phyloP scores from a whole-genome alignment of 2,888 invertebrate genomes.

The Apotomis turbidana region DNA sequence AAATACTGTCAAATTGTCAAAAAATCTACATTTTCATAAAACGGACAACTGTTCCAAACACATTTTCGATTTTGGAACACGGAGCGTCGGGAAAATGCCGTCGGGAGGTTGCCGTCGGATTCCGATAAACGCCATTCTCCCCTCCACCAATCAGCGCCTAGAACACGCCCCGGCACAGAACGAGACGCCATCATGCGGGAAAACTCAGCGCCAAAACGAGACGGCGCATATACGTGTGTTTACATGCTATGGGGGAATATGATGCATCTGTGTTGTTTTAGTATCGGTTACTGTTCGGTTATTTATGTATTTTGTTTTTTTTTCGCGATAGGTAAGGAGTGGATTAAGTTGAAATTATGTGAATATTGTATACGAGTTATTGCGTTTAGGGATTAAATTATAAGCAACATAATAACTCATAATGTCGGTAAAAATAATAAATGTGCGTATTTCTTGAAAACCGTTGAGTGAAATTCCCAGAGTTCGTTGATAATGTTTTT shows the following conservation, averaged over 20 bases:
- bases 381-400: slow-evolving; percentile 37
- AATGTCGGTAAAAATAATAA: slow-evolving; percentile 17
- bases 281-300: slow-evolving; percentile 78
- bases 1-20: slow-evolving; percentile 8
- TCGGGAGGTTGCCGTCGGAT: slow-evolving; percentile 69
- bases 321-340: slow-evolving; percentile 68
- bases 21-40: slow-evolving; percentile 21
- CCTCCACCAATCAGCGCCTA: slow-evolving; percentile 73
- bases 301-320: slow-evolving; percentile 71
- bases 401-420: slow-evolving; percentile 26
- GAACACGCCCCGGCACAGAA: slow-evolving; percentile 71
- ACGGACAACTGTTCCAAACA: slow-evolving; percentile 24
- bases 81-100: slow-evolving; percentile 81
- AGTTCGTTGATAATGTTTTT: slow-evolving; percentile 16
- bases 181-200: slow-evolving; percentile 60
- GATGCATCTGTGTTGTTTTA: slow-evolving; percentile 82
- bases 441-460: background rate
- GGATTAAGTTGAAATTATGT: slow-evolving; percentile 56
- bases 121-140: slow-evolving; percentile 66
- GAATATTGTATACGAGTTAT: slow-evolving; percentile 41
- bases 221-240: slow-evolving; percentile 70
- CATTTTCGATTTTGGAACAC: slow-evolving; percentile 69
- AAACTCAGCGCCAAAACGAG: slow-evolving; percentile 57
- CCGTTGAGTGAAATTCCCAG: slow-evolving; percentile 11
- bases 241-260: slow-evolving; percentile 75